Evolutionary conservation across 2,888 invertebrate species (phyloP), one percentile per base, ranked within the genome.

Genomic region (Perizoma affinitatum): DNA sequence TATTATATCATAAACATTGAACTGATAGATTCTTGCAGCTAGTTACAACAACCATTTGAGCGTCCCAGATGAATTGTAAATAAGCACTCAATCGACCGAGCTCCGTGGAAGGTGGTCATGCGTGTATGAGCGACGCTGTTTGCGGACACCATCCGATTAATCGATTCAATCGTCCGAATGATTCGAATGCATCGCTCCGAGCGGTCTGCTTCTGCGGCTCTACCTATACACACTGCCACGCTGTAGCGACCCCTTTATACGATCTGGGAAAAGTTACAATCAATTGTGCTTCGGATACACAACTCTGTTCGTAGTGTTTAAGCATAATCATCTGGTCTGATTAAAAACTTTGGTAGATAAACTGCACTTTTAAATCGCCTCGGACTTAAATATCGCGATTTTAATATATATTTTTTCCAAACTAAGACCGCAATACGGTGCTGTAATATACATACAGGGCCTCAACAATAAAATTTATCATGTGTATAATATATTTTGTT

Each of bases 111-210:
- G 74, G 76, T 76, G 76, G 61, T 67, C 82, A 79, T 78, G 80
- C 82, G 78, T 78, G 70, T 63, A 48, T 56, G 68, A 68, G 67
- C 70, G 72, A 61, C 73, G 68, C 73, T 80, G 82, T 84, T 82
- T 82, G 84, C 75, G 71, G 77, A 80, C 80, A 76, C 75, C 72
- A 76, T 69, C 77, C 78, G 80, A 84, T 86, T 84, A 84, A 86
- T 84, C 83, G 81, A 82, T 82, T 78, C 80, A 80, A 86, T 85
- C 82, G 82, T 70, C 74, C 75, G 80, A 78, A 82, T 84, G 78
- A 84, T 83, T 83, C 77, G 79, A 75, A 79, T 83, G 78, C 76
- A 78, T 75, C 75, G 72, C 75, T 74, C 61, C 58, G 58, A 66
- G 61, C 54, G 56, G 46, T 38, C 47, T 59, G 46, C 42, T 53